A percentile compares a stretch with the other conserved stretches of the same genome.
phyloP scores from a whole-genome alignment of 2,113 vertebrate species.

The Oreochromis niloticus region DNA sequence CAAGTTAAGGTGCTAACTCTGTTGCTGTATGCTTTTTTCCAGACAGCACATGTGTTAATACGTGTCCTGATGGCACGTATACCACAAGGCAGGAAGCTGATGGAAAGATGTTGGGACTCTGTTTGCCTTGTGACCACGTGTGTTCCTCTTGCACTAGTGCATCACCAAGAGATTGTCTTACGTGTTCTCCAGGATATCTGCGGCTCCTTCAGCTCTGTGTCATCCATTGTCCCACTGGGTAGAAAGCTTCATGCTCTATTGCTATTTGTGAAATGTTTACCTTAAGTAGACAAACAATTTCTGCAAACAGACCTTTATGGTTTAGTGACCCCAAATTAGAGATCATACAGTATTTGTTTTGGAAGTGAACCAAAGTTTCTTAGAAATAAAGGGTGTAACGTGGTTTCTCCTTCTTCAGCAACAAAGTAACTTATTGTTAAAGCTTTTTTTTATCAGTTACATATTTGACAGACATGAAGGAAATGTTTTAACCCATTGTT shows the following conservation, averaged over 20 bases:
- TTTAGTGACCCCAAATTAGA: background rate
- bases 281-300: background rate
- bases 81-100: conserved; percentile 63
- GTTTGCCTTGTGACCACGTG: conserved; percentile 65
- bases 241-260: background rate
- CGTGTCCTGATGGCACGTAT: conserved; percentile 67
- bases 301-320: background rate
- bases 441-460: background rate
- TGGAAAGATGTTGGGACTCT: conserved; percentile 66
- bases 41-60: conserved; percentile 66
- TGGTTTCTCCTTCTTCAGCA: background rate
- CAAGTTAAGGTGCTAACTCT: background rate
- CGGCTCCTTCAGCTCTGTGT: conserved; percentile 70
- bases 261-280: background rate
- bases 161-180: conserved; percentile 69
- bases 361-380: background rate
- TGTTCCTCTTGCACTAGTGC: conserved; percentile 65
- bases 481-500: background rate
- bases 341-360: background rate
- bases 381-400: background rate
- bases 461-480: background rate
- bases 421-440: background rate
- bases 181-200: conserved; percentile 66
- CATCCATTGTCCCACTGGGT: conserved; percentile 73
- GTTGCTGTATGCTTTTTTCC: background rate